These are phyloP conservation scores for Hucho hucho DNA, from an alignment of 2,113 vertebrate species.

Conservation along the genomic window DNA sequence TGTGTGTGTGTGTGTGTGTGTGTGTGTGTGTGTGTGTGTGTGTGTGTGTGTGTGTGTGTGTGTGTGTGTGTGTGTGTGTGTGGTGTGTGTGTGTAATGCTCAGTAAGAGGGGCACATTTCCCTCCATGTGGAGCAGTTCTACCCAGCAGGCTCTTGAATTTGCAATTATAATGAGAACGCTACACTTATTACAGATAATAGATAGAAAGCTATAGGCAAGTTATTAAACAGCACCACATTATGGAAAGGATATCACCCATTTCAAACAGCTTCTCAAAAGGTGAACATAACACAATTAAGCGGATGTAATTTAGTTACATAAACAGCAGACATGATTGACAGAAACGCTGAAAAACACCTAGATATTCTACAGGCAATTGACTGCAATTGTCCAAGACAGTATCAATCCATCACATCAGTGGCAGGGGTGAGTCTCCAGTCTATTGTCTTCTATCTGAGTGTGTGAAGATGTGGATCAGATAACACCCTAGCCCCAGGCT, in stretches of 20 bases:
- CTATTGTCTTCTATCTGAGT: slow-evolving; percentile 37
- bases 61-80: too few relatives aligned
- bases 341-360: slow-evolving; percentile 3
- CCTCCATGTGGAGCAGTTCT: slow-evolving; percentile 19
- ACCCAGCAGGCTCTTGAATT: slow-evolving; percentile 36
- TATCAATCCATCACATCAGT: slow-evolving; percentile 51
- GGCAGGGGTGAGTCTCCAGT: slow-evolving; percentile 45
- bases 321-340: slow-evolving; percentile 41
- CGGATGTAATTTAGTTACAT: slow-evolving; percentile 30
- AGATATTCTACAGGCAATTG: slow-evolving; percentile 13
- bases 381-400: slow-evolving; percentile 29
- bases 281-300: slow-evolving; percentile 29
- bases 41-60: not conserved
- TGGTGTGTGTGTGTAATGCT: slow-evolving; percentile 21
- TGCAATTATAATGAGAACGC: slow-evolving; percentile 21
- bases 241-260: slow-evolving; percentile 19
- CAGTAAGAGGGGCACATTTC: not conserved
- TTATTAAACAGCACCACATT: slow-evolving; percentile 31
- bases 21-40: too few relatives aligned
- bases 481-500: slow-evolving; percentile 31
- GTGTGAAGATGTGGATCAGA: slow-evolving; percentile 44
- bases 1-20: too few relatives aligned
- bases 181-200: slow-evolving; percentile 25
- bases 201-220: too few relatives aligned
- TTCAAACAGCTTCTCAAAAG: slow-evolving; percentile 28